phyloP scores from a whole-genome alignment of 1,140 invertebrate genomes.

The Orchesella cincta region DNA sequence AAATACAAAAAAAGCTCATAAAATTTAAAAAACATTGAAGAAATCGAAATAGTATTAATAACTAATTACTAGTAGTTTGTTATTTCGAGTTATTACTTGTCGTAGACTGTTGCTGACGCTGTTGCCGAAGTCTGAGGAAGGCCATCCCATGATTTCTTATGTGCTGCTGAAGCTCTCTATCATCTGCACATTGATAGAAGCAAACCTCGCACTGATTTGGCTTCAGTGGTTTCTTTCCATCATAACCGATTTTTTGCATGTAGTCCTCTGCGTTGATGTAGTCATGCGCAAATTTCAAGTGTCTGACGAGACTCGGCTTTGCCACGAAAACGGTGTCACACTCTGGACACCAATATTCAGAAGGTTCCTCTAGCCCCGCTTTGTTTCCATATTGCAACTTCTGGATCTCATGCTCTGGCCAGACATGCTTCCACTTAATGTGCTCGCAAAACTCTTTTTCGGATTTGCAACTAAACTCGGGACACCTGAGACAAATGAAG shows the following conservation, averaged over 20 bases:
- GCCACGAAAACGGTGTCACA: constrained; percentile 27
- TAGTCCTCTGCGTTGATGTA: constrained; percentile 27
- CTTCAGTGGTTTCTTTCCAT: constrained; percentile 28
- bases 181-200: neutral
- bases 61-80: too few species aligned
- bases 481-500: constrained; percentile 28
- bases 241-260: constrained; percentile 35
- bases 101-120: neutral
- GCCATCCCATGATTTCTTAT: constrained; percentile 35
- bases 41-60: too few species aligned
- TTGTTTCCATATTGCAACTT: neutral
- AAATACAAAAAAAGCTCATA: too few species aligned
- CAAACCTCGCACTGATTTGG: constrained; percentile 34
- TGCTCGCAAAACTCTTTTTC: constrained; percentile 26
- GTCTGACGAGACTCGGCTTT: constrained; percentile 27
- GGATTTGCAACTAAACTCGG: neutral
- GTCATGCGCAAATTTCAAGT: constrained; percentile 28
- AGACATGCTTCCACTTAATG: constrained; percentile 25
- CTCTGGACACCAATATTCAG: constrained; percentile 33
- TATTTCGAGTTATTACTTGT: too few species aligned
- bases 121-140: constrained; percentile 29
- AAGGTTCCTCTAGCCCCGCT: neutral
- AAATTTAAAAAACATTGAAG: too few species aligned
- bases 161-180: constrained; percentile 13
- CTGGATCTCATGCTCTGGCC: constrained; percentile 14